These are phyloP conservation scores for Zoroaster sp. DNA, from an alignment of 53 echinoderm and acorn worm genomes.

Conservation along the genomic window DNA sequence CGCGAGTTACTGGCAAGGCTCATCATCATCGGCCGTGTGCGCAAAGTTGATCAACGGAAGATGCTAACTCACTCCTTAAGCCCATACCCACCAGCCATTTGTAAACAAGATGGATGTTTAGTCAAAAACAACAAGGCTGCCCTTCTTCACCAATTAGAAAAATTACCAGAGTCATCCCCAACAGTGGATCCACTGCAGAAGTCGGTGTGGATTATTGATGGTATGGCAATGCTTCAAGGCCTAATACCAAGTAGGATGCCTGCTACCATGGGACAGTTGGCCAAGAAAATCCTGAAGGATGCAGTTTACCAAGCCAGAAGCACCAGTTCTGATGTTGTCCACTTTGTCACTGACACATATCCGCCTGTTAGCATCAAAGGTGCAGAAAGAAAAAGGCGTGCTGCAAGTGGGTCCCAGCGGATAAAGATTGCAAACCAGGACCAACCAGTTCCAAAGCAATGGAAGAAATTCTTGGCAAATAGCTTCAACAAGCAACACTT, in stretches of 20 bases:
- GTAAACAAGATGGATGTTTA: too few relatives aligned
- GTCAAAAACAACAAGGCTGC: too few relatives aligned
- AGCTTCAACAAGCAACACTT: constrained; percentile 28
- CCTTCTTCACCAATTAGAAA: too few relatives aligned
- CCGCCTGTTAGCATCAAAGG: constrained; percentile 25
- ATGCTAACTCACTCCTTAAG: too few relatives aligned
- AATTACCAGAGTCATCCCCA: too few relatives aligned
- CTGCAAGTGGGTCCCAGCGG: background rate
- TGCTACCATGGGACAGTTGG: constrained; percentile 16
- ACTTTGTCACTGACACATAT: constrained; percentile 39
- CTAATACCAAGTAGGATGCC: background rate
- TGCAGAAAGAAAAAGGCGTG: constrained; percentile 12
- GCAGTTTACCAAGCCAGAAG: background rate
- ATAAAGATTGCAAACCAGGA: background rate
- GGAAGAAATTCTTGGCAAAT: constrained; percentile 20
- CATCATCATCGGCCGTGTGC: too few relatives aligned
- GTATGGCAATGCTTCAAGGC: constrained; percentile 52
- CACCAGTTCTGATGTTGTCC: background rate
- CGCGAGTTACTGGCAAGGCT: too few relatives aligned
- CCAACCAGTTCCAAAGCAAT: constrained; percentile 20
- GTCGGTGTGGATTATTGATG: constrained; percentile 50
- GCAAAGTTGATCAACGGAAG: too few relatives aligned
- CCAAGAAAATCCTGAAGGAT: background rate
- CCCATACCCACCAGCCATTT: too few relatives aligned
- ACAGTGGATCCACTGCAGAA: background rate